Evolutionary conservation across 2,797 vertebrate species (phyloP).

Genomic region (Pseudomugil tenellus): DNA sequence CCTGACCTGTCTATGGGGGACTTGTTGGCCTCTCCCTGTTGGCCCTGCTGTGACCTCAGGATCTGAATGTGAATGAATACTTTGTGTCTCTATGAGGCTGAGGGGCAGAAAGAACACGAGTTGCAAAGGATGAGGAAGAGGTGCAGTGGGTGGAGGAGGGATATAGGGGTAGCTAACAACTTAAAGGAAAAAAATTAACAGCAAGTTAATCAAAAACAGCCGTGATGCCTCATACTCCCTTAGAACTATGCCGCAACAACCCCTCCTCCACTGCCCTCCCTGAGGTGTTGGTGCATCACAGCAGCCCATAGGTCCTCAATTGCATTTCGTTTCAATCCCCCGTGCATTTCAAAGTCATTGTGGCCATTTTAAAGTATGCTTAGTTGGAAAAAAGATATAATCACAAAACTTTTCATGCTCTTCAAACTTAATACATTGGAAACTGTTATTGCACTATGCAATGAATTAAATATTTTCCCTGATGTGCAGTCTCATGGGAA

Average conservation of each 20-base stretch:
- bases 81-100: slow-evolving; percentile 84
- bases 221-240: slow-evolving; percentile 79
- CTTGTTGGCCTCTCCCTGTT: slow-evolving; percentile 77
- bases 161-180: slow-evolving; percentile 77
- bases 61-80: slow-evolving; percentile 90
- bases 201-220: slow-evolving; percentile 87
- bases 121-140: slow-evolving; percentile 50
- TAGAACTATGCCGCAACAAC: slow-evolving; percentile 67
- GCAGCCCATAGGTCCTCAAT: slow-evolving; percentile 50
- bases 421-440: slow-evolving; percentile 44
- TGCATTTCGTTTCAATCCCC: slow-evolving; percentile 76
- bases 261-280: slow-evolving; percentile 43
- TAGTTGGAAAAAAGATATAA: slow-evolving; percentile 36
- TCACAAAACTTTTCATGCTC: slow-evolving; percentile 32
- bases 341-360: slow-evolving; percentile 70
- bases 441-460: slow-evolving; percentile 45
- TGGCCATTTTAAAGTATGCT: slow-evolving; percentile 62
- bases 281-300: slow-evolving; percentile 57
- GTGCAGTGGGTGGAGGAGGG: slow-evolving; percentile 64
- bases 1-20: slow-evolving; percentile 81
- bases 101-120: slow-evolving; percentile 59
- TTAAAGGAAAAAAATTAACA: slow-evolving; percentile 74
- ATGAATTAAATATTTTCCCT: slow-evolving; percentile 69
- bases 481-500: slow-evolving; percentile 71
- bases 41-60: slow-evolving; percentile 86